These are phyloP conservation scores for Drosophila pseudoananassae DNA, from an alignment of 1,140 invertebrate species.

Conservation along the genomic window DNA sequence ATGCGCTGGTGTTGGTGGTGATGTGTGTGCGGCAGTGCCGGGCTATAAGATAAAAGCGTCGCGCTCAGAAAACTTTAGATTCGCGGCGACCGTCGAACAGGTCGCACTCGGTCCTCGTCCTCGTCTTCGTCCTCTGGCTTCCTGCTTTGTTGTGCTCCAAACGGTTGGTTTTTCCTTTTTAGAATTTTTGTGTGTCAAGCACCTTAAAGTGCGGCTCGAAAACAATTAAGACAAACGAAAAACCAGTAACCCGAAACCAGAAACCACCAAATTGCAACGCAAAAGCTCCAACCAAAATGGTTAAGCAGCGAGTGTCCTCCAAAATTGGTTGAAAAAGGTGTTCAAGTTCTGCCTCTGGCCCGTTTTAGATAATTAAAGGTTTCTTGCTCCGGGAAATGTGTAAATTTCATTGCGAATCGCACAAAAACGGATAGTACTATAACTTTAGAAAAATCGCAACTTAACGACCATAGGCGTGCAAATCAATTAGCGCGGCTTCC, in stretches of 20 bases:
- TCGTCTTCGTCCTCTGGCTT: slow-evolving; percentile 14
- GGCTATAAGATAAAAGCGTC: slow-evolving; percentile 69
- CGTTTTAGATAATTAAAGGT: neutral
- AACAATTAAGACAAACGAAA: neutral
- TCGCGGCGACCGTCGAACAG: slow-evolving; percentile 65
- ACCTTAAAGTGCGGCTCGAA: slow-evolving; percentile 32
- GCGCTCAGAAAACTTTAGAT: slow-evolving; percentile 66
- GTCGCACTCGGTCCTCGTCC: slow-evolving; percentile 49
- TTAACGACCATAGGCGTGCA: neutral
- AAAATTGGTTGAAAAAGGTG: too few relatives aligned
- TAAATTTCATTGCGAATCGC: neutral
- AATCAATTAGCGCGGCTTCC: slow-evolving; percentile 3
- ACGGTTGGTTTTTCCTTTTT: slow-evolving; percentile 23
- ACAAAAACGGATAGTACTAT: slow-evolving; percentile 14
- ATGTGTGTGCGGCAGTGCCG: slow-evolving; percentile 3
- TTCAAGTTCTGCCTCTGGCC: neutral
- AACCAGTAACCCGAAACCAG: slow-evolving; percentile 18
- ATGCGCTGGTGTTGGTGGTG: neutral
- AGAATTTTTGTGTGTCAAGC: slow-evolving; percentile 38
- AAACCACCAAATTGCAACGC: slow-evolving; percentile 13
- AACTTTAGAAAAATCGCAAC: neutral
- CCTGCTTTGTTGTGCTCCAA: slow-evolving; percentile 10
- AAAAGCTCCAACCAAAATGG: neutral
- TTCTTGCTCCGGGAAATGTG: neutral
- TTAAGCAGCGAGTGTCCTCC: neutral